Conservation (phyloP, 1,140 invertebrate genomes). For the Steinernema feltiae region DNA sequence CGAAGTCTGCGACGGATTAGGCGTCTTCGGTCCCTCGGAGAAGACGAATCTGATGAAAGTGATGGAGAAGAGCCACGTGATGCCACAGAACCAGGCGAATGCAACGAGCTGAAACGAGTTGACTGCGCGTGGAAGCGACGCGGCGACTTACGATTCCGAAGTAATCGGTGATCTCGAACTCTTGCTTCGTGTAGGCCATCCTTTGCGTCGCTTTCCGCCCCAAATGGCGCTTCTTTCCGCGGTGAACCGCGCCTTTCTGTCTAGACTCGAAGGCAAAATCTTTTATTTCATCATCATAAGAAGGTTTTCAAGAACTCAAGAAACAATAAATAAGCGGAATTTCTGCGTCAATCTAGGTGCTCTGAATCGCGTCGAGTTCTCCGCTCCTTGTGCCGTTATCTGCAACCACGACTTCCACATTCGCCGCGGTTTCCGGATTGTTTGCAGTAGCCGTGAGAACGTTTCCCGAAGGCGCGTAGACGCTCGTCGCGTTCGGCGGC, state of each 20-base stretch:
- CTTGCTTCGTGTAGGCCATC: not conserved
- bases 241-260: not conserved
- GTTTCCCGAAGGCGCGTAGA: not conserved
- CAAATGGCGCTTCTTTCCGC: not conserved
- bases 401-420: not conserved
- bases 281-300: no score
- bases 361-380: no score
- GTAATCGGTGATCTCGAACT: not conserved
- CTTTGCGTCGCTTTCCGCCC: not conserved
- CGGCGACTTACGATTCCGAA: not conserved
- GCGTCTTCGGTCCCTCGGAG: not conserved
- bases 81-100: not conserved
- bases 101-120: not conserved
- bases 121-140: not conserved
- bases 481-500: not conserved
- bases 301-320: no score
- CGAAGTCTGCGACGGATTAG: no score
- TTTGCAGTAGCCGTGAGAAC: not conserved
- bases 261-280: not conserved
- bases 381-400: no score
- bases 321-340: no score
- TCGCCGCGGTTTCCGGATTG: not conserved
- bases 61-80: conserved; percentile 5
- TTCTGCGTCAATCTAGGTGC: no score
- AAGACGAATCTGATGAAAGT: not conserved